Evolutionary conservation across 2,888 invertebrate species (phyloP).

Genomic region (Leucoma salicis): DNA sequence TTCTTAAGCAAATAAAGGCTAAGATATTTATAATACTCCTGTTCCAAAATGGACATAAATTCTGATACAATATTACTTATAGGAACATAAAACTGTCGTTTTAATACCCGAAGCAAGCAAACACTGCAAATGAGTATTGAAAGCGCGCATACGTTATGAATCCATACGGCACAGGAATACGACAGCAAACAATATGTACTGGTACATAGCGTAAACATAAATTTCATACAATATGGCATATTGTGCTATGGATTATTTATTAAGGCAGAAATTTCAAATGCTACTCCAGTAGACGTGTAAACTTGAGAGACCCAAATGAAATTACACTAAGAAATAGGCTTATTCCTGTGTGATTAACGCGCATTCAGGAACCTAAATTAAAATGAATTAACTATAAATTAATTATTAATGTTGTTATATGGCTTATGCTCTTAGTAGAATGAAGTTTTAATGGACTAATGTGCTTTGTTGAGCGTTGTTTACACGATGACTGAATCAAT

Average conservation of each 20-base stretch:
- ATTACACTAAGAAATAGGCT: constrained; percentile 50
- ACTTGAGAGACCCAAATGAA: constrained; percentile 42
- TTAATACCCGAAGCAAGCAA: constrained; percentile 6
- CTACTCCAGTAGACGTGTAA: constrained; percentile 17
- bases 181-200: background rate
- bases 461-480: constrained; percentile 21
- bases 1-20: too few species aligned
- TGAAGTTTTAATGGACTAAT: constrained; percentile 27
- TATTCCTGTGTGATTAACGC: constrained; percentile 44
- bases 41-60: too few species aligned
- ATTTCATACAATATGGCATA: constrained; percentile 25
- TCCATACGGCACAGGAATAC: background rate
- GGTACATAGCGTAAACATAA: constrained; percentile 17
- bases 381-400: constrained; percentile 45
- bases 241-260: constrained; percentile 28
- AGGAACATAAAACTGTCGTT: background rate
- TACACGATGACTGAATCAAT: too few species aligned
- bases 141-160: constrained; percentile 7
- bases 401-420: constrained; percentile 35
- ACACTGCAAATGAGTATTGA: constrained; percentile 5
- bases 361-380: constrained; percentile 40
- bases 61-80: too few species aligned
- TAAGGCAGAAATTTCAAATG: constrained; percentile 32
- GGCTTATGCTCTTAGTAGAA: constrained; percentile 21
- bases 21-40: too few species aligned